Base-by-base conservation (phyloP, 2,113 vertebrate genomes). In the Phocoena sinus region DNA sequence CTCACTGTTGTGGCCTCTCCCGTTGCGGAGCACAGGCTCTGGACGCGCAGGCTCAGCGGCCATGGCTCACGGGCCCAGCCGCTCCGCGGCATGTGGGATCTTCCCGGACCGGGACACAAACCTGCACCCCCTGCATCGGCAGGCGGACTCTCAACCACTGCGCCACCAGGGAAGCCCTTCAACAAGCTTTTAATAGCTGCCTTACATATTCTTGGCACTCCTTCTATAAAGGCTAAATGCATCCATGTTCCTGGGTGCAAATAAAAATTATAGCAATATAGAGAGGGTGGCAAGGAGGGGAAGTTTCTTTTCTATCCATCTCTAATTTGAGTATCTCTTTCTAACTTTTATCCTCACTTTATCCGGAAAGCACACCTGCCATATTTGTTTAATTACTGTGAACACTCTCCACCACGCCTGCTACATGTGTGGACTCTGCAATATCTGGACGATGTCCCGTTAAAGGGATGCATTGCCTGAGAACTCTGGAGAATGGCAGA, bases 381-480 rank as follows among this genome's bases (percentile, higher is more conserved):
- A 0, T 28, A 8, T 82, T 73, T 79, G n/a, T n/a, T 73, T 56
- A 65, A 38, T 47, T 26, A 21, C 38, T 36, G 5, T 17, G n/a
- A 31, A 31, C 38, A 23, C 8, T 36, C 4, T 89, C n/a, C 41
- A 50, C 44, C 56, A 9, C 6, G 58, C 38, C 73, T 56, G 47
- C 60, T 26, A 3, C 18, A 10, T 23, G 63, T 1, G 1, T 13
- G 11, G 47, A 25, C 41, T 68, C 71, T 25, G 56, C 10, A 21
- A 47, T 2, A 8, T 23, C 9, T 0, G 18, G 70, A 44, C 3
- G 1, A 33, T 31, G 7, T 5, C 3, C 20, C 53, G 1, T 17
- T 38, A 5, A 31, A 79, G 23, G n/a, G 14, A 26, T 0, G 1
- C 1, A 2, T 5, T 18, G 31, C 31, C 71, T 44, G 47, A 85